These are phyloP conservation scores for Oriolus oriolus DNA, from an alignment of 2,113 vertebrate species.

Conservation along the genomic window DNA sequence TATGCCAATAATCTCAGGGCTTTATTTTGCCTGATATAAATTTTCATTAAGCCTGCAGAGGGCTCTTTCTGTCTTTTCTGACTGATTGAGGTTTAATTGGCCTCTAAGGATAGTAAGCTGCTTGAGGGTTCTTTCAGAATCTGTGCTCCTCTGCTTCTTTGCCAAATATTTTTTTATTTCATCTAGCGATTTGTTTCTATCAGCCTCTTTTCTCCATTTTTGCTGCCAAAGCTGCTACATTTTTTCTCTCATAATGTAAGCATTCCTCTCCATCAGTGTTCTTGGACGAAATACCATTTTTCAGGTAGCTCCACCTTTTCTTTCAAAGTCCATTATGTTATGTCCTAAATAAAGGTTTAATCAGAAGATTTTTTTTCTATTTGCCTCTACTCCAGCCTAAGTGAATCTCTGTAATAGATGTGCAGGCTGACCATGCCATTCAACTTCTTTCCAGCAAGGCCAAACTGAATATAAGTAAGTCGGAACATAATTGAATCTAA, in stretches of 20 bases:
- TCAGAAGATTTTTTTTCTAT: not conserved
- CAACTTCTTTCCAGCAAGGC: not conserved
- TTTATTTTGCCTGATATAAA: slow-evolving; percentile 38
- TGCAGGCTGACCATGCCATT: not conserved
- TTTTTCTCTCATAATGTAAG: not conserved
- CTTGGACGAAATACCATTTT: not conserved
- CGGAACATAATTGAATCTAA: not conserved
- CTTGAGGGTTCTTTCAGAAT: slow-evolving; percentile 40
- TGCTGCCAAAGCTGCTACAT: not conserved
- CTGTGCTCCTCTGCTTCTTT: slow-evolving; percentile 44
- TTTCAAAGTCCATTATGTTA: not conserved
- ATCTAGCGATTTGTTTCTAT: slow-evolving; percentile 26
- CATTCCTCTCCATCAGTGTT: not conserved
- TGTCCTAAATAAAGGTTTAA: not conserved
- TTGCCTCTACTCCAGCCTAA: not conserved
- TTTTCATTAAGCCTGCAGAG: slow-evolving; percentile 42
- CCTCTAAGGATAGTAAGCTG: slow-evolving; percentile 48
- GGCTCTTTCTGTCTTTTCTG: slow-evolving; percentile 46
- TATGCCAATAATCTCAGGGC: slow-evolving; percentile 19
- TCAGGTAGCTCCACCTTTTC: not conserved
- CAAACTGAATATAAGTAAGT: not conserved
- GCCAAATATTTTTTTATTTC: slow-evolving; percentile 47
- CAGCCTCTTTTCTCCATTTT: not conserved
- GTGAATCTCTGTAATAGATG: not conserved
- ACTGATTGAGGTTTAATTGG: slow-evolving; percentile 57